Evolutionary conservation across 2,888 invertebrate species (phyloP).

Genomic region (Andrena bucephala): DNA sequence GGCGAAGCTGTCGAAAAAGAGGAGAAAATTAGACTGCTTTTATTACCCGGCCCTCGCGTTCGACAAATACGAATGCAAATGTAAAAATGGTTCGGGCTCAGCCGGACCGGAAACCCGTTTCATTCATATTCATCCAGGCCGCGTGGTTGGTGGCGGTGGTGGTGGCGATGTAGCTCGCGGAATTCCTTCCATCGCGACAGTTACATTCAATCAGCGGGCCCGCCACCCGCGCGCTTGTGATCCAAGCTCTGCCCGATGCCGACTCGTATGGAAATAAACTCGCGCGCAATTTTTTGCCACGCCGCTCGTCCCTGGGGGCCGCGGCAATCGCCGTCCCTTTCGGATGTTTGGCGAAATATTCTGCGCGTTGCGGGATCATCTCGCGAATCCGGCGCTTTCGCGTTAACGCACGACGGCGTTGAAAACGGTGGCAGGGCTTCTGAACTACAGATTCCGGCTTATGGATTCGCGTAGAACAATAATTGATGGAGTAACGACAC

Average conservation of each 20-base stretch:
- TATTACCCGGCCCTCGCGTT: constrained; percentile 68
- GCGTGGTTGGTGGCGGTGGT: constrained; percentile 44
- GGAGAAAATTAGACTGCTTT: constrained; percentile 70
- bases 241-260: not conserved
- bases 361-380: constrained; percentile 59
- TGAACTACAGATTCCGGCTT: not conserved
- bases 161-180: constrained; percentile 67
- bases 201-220: constrained; percentile 73
- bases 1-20: constrained; percentile 68
- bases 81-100: constrained; percentile 71
- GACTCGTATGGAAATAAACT: constrained; percentile 57
- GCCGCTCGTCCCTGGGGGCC: constrained; percentile 24
- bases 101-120: constrained; percentile 75
- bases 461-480: too few relatives aligned
- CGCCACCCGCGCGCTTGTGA: constrained; percentile 26
- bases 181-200: constrained; percentile 75
- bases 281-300: constrained; percentile 49
- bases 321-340: constrained; percentile 49
- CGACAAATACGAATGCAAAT: constrained; percentile 74
- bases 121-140: constrained; percentile 76
- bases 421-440: not conserved
- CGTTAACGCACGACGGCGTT: not conserved
- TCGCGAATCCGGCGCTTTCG: constrained; percentile 45
- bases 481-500: too few relatives aligned
- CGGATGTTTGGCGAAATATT: constrained; percentile 67